Evolutionary conservation across 2,888 invertebrate species (phyloP), one percentile per base, ranked within the genome.

Genomic region (Shargacucullia verbasci): DNA sequence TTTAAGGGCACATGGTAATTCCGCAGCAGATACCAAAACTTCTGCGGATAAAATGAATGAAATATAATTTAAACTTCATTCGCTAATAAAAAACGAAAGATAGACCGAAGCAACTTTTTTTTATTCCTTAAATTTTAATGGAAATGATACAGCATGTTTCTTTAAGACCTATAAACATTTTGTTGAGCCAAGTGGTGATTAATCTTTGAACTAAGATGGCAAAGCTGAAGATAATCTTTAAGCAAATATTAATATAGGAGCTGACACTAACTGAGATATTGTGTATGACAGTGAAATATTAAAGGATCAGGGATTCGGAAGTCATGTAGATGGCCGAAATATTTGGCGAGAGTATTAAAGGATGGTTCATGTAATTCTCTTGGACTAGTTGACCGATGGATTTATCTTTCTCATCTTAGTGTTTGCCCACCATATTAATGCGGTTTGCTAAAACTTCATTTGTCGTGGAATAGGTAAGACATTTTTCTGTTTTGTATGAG

Each of bases 61-160:
- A 76, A 78, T 76, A 78, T 77, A 78, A 76, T 79, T 74, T 73
- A 49, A 61, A 60, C 62, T 70, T 64, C 66, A 67, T 59, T 70
- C 47, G 37, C 40, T 61, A 62, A 69, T 79, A 76, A 78, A 72
- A 54, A 70, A 63, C 20, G 29, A 31, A 31, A 73, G 60, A 75
- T 73, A 75, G 56, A 55, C 44, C 43, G 38, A 49, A 39, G 55
- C 41, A 58, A 65, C 57, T 72, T 75, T 29, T 64, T 67, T 70
- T 74, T 76, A 77, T 71, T 73, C 68, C 69, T 67, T 60, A 58
- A 71, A 76, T 72, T 78, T 74, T 72, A 78, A 75, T 77, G 63
- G 57, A 59, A 68, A 66, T 65, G 10, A 33, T 58, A 49, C 39
- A 13, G 12, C 12, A 14, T 47, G n/a, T 25, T 10, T 29, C 29